A percentile compares a stretch with the other conserved stretches of the same genome.
phyloP scores from a whole-genome alignment of 2,888 invertebrate genomes.

The Sisyra nigra region DNA sequence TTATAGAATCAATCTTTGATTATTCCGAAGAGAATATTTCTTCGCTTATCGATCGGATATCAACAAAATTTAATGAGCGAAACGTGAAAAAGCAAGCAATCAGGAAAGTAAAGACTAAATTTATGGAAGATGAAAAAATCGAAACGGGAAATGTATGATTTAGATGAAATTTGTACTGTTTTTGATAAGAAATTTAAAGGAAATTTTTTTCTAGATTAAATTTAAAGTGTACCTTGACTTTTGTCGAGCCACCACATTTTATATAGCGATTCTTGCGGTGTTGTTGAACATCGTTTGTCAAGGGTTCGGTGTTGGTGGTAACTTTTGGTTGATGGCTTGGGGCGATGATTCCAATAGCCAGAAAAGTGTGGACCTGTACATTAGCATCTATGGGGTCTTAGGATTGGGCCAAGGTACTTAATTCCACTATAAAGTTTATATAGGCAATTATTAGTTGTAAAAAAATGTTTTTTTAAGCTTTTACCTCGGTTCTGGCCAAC shows the following conservation, averaged over 20 bases:
- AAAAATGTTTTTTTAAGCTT: too few relatives aligned
- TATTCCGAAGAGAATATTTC: neutral
- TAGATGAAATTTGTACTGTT: too few relatives aligned
- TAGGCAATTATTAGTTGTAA: too few relatives aligned
- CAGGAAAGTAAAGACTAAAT: constrained; percentile 14
- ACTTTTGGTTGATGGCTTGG: constrained; percentile 74
- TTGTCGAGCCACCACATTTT: too few relatives aligned
- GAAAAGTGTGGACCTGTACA: constrained; percentile 50
- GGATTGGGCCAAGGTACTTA: constrained; percentile 60
- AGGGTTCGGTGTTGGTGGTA: constrained; percentile 73
- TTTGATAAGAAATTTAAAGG: too few relatives aligned
- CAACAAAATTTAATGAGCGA: too few relatives aligned
- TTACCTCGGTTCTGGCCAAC: constrained; percentile 32
- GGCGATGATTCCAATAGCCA: constrained; percentile 48
- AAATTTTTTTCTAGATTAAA: constrained; percentile 12
- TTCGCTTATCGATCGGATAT: too few relatives aligned
- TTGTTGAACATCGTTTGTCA: constrained; percentile 67
- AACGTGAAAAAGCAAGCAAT: neutral
- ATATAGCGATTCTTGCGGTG: constrained; percentile 49
- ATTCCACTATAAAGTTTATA: too few relatives aligned
- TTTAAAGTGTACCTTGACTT: too few relatives aligned
- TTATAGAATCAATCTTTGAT: neutral
- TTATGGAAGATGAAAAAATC: constrained; percentile 32
- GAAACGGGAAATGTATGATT: constrained; percentile 32
- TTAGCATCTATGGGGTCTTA: constrained; percentile 79